Conservation (phyloP, 2,888 invertebrate genomes). For the Nipponacmea schrenckii region DNA sequence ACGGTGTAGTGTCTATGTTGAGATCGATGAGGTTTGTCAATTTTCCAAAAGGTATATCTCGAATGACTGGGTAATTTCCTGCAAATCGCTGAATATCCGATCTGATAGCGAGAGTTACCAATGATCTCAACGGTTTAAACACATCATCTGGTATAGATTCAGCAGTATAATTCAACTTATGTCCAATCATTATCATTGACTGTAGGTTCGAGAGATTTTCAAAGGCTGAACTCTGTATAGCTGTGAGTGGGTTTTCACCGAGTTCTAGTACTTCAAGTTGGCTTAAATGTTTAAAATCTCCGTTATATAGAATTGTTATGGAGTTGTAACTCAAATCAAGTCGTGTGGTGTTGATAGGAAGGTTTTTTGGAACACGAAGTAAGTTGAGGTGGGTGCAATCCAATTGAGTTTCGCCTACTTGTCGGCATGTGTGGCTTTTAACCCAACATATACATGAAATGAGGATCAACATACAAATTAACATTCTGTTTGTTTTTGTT, state of each 20-base stretch:
- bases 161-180: not conserved
- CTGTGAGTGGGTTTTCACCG: slow-evolving; percentile 8
- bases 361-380: not conserved
- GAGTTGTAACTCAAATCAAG: not conserved
- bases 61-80: not conserved
- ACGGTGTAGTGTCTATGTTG: not conserved
- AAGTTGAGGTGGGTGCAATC: not conserved
- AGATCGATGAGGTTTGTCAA: not conserved
- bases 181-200: not conserved
- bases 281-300: not conserved
- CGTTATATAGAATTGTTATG: not conserved
- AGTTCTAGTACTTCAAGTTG: not conserved
- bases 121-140: not conserved
- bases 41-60: not conserved
- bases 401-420: not conserved
- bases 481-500: no score
- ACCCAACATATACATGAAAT: no score
- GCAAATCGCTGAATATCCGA: not conserved
- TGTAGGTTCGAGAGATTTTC: not conserved
- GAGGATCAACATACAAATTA: no score
- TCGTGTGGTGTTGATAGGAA: not conserved
- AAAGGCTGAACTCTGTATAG: not conserved
- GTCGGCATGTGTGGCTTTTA: not conserved
- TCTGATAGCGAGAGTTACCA: not conserved
- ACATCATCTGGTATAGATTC: not conserved